A percentile compares a stretch with the other conserved stretches of the same genome.
Conservation (phyloP, 30 jellyfish, hydroid and myxozoan genomes). For the Hydractinia echinata region DNA sequence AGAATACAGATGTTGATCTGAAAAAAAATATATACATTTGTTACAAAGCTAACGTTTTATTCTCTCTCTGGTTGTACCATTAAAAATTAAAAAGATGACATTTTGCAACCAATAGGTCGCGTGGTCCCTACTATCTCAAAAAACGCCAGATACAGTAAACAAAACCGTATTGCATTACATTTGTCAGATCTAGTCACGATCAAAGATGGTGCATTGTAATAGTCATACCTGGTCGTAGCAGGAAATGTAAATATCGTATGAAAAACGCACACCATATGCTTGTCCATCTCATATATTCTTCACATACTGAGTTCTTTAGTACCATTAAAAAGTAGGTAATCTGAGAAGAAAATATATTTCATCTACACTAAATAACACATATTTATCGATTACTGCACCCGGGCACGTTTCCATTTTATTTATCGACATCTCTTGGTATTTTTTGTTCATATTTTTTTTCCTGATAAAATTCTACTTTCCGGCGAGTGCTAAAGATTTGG, state of each 20-base stretch:
- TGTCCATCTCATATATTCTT: conserved; percentile 53
- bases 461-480: too few species aligned
- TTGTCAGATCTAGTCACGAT: background rate
- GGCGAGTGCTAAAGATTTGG: too few species aligned
- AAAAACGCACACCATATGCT: conserved; percentile 36
- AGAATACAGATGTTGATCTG: conserved; percentile 72
- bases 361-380: background rate
- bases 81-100: background rate
- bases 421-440: too few species aligned
- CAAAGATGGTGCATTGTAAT: background rate
- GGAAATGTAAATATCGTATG: conserved; percentile 46
- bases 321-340: conserved; percentile 44
- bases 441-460: too few species aligned
- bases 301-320: conserved; percentile 51
- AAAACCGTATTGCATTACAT: background rate
- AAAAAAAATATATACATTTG: conserved; percentile 8
- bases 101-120: too few species aligned
- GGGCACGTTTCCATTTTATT: too few species aligned
- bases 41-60: background rate
- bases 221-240: conserved; percentile 60
- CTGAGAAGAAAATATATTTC: conserved; percentile 18
- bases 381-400: too few species aligned
- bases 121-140: too few species aligned
- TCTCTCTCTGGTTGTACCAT: background rate
- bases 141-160: background rate